Percentiles rank a stretch among this genome's conserved stretches.
phyloP scores from a whole-genome alignment of 2,888 invertebrate genomes.

The Antheraea assamensis region DNA sequence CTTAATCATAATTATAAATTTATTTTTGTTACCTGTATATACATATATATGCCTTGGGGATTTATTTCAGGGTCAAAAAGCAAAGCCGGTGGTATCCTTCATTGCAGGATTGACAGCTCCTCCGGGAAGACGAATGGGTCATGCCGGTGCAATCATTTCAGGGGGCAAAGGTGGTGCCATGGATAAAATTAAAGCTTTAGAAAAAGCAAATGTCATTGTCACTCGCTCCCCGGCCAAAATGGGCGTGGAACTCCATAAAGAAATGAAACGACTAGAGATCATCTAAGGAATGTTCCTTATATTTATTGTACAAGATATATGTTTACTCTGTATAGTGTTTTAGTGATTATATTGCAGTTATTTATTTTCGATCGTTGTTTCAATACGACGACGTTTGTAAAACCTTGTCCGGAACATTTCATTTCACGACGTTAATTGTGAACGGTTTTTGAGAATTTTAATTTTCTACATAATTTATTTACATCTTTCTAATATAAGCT shows the following conservation, averaged over 20 bases:
- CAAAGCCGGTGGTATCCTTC: conserved; percentile 99
- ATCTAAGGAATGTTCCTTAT: conserved; percentile 62
- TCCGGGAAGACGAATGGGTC: conserved; percentile 99
- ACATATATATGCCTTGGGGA: background rate
- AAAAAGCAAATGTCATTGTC: conserved; percentile 96
- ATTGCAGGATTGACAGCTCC: conserved; percentile 99
- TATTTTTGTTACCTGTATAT: background rate
- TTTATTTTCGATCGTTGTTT: conserved; percentile 64
- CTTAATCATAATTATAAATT: background rate
- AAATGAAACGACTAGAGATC: conserved; percentile 91
- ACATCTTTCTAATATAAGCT: background rate
- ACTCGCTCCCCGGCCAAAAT: conserved; percentile 98
- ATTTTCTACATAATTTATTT: conserved; percentile 22
- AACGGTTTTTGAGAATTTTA: conserved; percentile 24
- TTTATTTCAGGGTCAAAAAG: conserved; percentile 88
- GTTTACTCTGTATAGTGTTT: conserved; percentile 64
- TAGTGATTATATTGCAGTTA: conserved; percentile 67
- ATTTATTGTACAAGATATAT: conserved; percentile 42
- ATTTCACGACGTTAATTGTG: conserved; percentile 35
- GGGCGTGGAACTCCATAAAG: conserved; percentile 93
- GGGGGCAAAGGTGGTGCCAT: conserved; percentile 99
- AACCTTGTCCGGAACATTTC: conserved; percentile 29
- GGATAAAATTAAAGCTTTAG: conserved; percentile 98
- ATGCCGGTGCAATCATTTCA: conserved; percentile 99
- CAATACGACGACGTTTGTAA: conserved; percentile 33